Evolutionary conservation across 2,888 invertebrate species (phyloP).

Genomic region (Plagodis dolabraria): DNA sequence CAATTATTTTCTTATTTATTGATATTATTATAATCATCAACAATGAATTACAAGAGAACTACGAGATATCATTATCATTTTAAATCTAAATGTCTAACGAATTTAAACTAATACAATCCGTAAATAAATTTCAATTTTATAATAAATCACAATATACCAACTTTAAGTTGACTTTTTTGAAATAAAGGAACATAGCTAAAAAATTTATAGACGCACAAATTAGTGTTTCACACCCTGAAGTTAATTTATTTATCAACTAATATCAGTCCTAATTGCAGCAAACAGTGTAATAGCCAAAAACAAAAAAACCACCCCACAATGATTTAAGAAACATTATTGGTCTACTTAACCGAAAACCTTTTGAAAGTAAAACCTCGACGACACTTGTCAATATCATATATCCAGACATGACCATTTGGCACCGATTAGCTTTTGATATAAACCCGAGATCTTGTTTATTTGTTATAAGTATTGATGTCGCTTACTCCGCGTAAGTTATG

Average conservation of each 20-base stretch:
- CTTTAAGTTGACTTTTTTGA: constrained; percentile 78
- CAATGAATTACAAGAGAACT: constrained; percentile 77
- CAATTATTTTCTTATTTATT: constrained; percentile 75
- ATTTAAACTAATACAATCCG: constrained; percentile 76
- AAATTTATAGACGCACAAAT: constrained; percentile 49
- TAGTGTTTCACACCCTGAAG: constrained; percentile 69
- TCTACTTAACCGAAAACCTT: too few relatives aligned
- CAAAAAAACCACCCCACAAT: neutral
- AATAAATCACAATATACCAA: constrained; percentile 82
- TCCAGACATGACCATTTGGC: too few relatives aligned
- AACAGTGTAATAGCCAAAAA: constrained; percentile 12
- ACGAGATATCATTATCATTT: constrained; percentile 71
- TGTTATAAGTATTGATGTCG: too few relatives aligned
- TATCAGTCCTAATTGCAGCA: constrained; percentile 38
- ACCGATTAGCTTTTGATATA: too few relatives aligned
- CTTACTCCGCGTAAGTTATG: too few relatives aligned
- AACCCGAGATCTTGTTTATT: too few relatives aligned
- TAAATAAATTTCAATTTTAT: constrained; percentile 65
- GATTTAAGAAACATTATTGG: neutral
- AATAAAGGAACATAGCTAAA: constrained; percentile 74
- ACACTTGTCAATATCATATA: too few relatives aligned
- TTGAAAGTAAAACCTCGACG: too few relatives aligned
- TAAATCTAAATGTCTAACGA: constrained; percentile 70
- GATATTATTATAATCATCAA: constrained; percentile 75
- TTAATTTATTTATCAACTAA: constrained; percentile 42